These are phyloP conservation scores for Subanguina moxae DNA, from an alignment of 1,140 invertebrate genomes.

Conservation along the genomic window DNA sequence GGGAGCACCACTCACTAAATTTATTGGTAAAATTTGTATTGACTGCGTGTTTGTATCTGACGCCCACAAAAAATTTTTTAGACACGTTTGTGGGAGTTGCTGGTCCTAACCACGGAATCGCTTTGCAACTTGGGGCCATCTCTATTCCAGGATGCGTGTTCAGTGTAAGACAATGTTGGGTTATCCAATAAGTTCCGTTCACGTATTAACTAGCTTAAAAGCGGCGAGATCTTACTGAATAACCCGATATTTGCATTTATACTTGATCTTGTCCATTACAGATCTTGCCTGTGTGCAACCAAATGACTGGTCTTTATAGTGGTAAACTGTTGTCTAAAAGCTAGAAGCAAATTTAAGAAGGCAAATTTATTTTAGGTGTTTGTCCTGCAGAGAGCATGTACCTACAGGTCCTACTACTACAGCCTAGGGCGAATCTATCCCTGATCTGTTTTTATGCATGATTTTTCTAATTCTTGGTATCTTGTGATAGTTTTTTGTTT, in stretches of 20 bases:
- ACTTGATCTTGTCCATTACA: neutral
- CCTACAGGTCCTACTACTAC: conserved; percentile 31
- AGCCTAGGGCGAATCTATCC: too few relatives aligned
- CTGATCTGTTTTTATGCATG: too few relatives aligned
- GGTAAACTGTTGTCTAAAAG: too few relatives aligned
- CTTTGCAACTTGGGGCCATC: conserved; percentile 51
- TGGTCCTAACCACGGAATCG: conserved; percentile 56
- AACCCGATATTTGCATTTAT: neutral
- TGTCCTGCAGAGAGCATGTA: conserved; percentile 53
- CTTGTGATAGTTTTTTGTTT: too few relatives aligned
- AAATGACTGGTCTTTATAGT: conserved; percentile 49
- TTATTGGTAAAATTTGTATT: conserved; percentile 1
- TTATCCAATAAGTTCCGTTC: too few relatives aligned
- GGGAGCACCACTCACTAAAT: conserved; percentile 42
- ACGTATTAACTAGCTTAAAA: neutral
- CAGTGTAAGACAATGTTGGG: too few relatives aligned
- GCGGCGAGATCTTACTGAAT: neutral
- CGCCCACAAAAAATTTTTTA: conserved; percentile 4
- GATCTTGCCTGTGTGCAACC: conserved; percentile 48
- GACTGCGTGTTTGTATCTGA: too few relatives aligned
- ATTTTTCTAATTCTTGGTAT: too few relatives aligned
- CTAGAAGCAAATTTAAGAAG: too few relatives aligned
- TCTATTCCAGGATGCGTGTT: conserved; percentile 54
- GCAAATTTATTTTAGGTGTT: conserved; percentile 35
- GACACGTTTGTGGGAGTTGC: conserved; percentile 57